phyloP scores from a whole-genome alignment of 2,888 invertebrate genomes.

The Emmelina monodactyla region DNA sequence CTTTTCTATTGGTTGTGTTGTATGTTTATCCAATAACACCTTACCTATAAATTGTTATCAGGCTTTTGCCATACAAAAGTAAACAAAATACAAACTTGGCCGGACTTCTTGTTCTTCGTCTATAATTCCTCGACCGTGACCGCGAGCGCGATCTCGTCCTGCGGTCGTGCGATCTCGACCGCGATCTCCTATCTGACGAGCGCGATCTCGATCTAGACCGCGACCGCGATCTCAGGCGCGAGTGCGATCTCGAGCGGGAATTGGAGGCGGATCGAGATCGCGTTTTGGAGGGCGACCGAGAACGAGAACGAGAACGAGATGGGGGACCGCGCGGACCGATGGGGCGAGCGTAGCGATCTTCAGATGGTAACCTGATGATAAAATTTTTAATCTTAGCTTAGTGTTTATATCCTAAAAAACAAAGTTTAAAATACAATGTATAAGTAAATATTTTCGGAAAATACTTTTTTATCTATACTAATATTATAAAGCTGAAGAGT shows the following conservation, averaged over 20 bases:
- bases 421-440: neutral
- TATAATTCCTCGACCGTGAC: slow-evolving; percentile 29
- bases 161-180: slow-evolving; percentile 35
- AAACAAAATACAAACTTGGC: slow-evolving; percentile 42
- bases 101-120: slow-evolving; percentile 40
- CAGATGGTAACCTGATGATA: slow-evolving; percentile 28
- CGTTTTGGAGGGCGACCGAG: slow-evolving; percentile 27
- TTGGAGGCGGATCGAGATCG: slow-evolving; percentile 24
- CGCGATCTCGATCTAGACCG: slow-evolving; percentile 28
- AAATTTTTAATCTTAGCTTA: slow-evolving; percentile 10
- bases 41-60: too few relatives aligned
- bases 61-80: too few relatives aligned
- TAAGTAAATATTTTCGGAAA: slow-evolving; percentile 2
- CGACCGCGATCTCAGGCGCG: slow-evolving; percentile 20
- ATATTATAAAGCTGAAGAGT: too few relatives aligned
- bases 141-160: slow-evolving; percentile 22
- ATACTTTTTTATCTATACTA: too few relatives aligned
- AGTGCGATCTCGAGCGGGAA: slow-evolving; percentile 24
- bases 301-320: slow-evolving; percentile 21
- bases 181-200: slow-evolving; percentile 27
- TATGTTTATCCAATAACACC: too few relatives aligned
- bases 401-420: neutral
- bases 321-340: slow-evolving; percentile 38
- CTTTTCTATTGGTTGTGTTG: neutral
- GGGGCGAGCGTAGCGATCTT: slow-evolving; percentile 23